Evolutionary conservation across 2,797 vertebrate genomes (phyloP).

Genomic region (Hylomyscus alleni): DNA sequence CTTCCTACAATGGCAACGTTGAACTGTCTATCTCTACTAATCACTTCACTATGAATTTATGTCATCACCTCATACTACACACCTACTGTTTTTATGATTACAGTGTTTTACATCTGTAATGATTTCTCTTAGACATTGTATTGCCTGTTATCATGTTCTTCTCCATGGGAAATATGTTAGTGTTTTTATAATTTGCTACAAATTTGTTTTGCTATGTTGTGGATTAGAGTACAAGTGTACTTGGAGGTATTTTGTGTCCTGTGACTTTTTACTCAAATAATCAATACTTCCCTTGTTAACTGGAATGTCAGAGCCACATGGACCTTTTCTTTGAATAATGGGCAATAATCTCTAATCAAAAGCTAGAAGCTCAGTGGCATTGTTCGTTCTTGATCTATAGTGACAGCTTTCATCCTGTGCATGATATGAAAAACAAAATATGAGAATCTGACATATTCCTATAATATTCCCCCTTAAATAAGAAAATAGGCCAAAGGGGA

Average conservation of each 20-base stretch:
- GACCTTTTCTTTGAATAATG: not conserved
- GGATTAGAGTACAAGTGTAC: not conserved
- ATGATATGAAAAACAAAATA: not conserved
- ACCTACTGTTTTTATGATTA: not conserved
- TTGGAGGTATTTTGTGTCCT: not conserved
- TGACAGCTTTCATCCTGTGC: not conserved
- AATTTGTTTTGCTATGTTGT: not conserved
- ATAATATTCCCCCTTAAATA: not conserved
- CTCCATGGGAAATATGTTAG: not conserved
- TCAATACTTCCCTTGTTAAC: not conserved
- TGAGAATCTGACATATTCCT: not conserved
- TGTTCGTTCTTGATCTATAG: not conserved
- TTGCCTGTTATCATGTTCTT: not conserved
- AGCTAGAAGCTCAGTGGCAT: not conserved
- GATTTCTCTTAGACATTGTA: not conserved
- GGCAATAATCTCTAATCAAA: not conserved
- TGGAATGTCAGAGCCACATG: not conserved
- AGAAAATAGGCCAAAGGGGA: not conserved
- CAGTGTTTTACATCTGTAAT: not conserved
- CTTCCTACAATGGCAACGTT: not conserved
- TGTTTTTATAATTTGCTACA: not conserved
- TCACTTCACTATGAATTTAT: not conserved
- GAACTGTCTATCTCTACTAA: not conserved
- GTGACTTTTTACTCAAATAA: not conserved
- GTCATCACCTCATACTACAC: not conserved